Conservation (phyloP, 2,888 invertebrate genomes). For the Rhorus exstirpatorius region DNA sequence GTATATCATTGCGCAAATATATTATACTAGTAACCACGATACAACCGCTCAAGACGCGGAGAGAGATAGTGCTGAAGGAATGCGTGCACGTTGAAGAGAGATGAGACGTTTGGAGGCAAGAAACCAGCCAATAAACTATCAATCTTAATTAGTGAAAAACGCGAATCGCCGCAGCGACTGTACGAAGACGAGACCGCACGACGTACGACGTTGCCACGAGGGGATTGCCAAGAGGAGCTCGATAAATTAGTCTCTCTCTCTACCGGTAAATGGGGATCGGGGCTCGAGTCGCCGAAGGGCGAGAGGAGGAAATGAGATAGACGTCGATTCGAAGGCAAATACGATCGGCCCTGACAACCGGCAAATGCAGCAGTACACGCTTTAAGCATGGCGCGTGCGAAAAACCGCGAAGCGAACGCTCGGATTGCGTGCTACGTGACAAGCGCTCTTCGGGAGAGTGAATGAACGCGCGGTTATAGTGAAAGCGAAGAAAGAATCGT, state of each 20-base stretch:
- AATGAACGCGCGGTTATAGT: conserved; percentile 49
- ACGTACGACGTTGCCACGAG: conserved; percentile 52
- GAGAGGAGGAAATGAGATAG: conserved; percentile 37
- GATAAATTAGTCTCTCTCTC: conserved; percentile 67
- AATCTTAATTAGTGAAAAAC: conserved; percentile 71
- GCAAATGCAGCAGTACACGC: conserved; percentile 43
- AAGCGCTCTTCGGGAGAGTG: conserved; percentile 59
- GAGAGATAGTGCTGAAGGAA: conserved; percentile 7
- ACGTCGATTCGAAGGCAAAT: conserved; percentile 64
- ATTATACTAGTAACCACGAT: conserved; percentile 53
- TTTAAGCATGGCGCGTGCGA: conserved; percentile 59
- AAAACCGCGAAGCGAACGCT: conserved; percentile 59
- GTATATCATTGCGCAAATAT: conserved; percentile 60
- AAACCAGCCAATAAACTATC: conserved; percentile 70
- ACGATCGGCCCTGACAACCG: conserved; percentile 56
- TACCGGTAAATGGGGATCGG: conserved; percentile 35
- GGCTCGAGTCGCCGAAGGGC: conserved; percentile 34
- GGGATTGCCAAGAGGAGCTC: conserved; percentile 52
- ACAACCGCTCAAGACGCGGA: conserved; percentile 24
- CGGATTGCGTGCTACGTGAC: conserved; percentile 72
- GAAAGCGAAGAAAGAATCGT: conserved; percentile 42
- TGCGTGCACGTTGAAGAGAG: conserved; percentile 12
- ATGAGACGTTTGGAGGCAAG: conserved; percentile 22
- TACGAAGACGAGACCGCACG: conserved; percentile 62
- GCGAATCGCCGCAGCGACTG: conserved; percentile 44